A percentile compares a stretch with the other conserved stretches of the same genome.
These are phyloP conservation scores for Thomomys bottae DNA, from an alignment of 2,113 vertebrate species.

Conservation along the genomic window DNA sequence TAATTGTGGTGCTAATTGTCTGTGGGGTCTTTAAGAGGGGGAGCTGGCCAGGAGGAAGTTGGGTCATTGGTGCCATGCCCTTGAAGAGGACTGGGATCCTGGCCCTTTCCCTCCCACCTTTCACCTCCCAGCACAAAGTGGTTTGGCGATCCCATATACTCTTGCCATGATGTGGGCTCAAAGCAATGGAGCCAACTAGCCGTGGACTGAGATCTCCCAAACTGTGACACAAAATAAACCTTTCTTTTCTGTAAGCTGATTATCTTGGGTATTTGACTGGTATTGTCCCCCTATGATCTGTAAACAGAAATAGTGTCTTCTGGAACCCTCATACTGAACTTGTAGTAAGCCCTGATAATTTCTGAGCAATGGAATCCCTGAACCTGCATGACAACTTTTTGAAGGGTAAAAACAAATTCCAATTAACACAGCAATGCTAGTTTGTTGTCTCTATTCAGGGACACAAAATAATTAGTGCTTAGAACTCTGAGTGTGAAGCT, in stretches of 20 bases:
- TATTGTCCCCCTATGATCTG: not conserved
- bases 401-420: not conserved
- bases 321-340: too few species aligned
- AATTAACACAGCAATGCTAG: not conserved
- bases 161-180: not conserved
- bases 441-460: constrained; percentile 31
- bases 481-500: constrained; percentile 25
- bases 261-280: fast-evolving
- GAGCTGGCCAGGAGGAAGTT: not conserved
- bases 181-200: too few species aligned
- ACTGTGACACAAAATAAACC: not conserved
- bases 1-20: not conserved
- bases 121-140: not conserved
- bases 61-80: too few species aligned
- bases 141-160: too few species aligned
- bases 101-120: not conserved
- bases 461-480: constrained; percentile 43
- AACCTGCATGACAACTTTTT: not conserved
- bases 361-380: not conserved
- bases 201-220: not conserved
- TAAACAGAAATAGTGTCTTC: not conserved
- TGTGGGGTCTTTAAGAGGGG: not conserved
- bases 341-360: not conserved
- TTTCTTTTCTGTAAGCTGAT: too few species aligned
- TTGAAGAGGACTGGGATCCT: not conserved